A percentile compares a stretch with the other conserved stretches of the same genome.
phyloP scores from a whole-genome alignment of 64 coral and sea anemone genomes.

The Stichodactyla helianthus region DNA sequence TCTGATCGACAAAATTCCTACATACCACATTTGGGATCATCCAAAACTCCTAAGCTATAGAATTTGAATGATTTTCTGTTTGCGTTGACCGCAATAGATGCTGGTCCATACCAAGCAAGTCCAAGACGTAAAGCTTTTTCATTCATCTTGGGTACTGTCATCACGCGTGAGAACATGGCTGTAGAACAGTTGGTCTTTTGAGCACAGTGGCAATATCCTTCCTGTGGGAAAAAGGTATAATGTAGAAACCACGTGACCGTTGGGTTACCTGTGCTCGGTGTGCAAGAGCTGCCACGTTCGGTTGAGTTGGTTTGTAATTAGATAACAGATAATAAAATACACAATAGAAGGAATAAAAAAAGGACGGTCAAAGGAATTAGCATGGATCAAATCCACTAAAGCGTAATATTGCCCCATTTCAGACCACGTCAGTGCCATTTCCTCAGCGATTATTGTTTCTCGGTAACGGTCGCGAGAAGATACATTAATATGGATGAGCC shows the following conservation, averaged over 20 bases:
- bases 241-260: no score
- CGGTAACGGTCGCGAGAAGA: no score
- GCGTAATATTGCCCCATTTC: neutral
- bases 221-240: conserved; percentile 38
- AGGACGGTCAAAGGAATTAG: no score
- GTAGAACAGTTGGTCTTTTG: conserved; percentile 65
- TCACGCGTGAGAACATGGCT: conserved; percentile 49
- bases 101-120: conserved; percentile 83
- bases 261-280: no score
- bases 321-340: no score
- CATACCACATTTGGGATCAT: conserved; percentile 80
- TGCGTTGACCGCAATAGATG: conserved; percentile 71
- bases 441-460: no score
- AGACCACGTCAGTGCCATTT: neutral
- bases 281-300: no score
- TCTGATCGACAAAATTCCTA: neutral
- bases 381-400: neutral
- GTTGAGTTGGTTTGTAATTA: no score
- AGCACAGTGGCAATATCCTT: conserved; percentile 87
- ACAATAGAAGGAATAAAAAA: no score
- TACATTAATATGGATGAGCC: no score
- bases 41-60: conserved; percentile 78
- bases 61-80: conserved; percentile 92
- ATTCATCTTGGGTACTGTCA: conserved; percentile 54
- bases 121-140: conserved; percentile 58